phyloP scores from a whole-genome alignment of 2,797 vertebrate genomes.

The Xerus rutilus region DNA sequence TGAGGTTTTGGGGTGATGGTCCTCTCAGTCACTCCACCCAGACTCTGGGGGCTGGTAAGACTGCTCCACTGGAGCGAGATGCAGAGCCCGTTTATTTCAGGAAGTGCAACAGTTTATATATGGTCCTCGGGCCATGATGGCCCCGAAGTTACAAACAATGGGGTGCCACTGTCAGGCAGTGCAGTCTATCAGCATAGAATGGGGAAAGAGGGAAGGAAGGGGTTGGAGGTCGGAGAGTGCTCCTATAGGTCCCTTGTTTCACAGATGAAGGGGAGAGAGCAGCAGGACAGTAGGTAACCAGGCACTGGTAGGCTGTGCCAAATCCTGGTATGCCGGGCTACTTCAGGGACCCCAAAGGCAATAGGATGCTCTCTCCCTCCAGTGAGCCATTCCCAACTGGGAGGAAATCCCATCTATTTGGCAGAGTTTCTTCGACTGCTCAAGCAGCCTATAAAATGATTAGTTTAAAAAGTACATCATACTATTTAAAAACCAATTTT shows the following conservation, averaged over 20 bases:
- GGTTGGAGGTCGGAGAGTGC: too few species aligned
- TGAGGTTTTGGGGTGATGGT: too few species aligned
- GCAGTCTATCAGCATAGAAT: too few species aligned
- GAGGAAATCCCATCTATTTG: slow-evolving; percentile 34
- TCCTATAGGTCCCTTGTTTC: background rate
- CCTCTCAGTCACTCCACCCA: too few species aligned
- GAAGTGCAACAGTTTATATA: too few species aligned
- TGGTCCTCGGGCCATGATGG: too few species aligned
- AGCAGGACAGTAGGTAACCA: background rate
- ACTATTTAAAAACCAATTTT: slow-evolving; percentile 65
- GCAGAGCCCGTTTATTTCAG: too few species aligned
- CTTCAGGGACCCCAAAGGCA: background rate
- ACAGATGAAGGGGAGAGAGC: background rate
- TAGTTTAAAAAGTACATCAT: slow-evolving; percentile 45
- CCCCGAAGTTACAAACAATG: too few species aligned
- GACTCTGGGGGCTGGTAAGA: too few species aligned
- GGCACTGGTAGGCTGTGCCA: background rate
- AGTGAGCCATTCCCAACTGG: background rate
- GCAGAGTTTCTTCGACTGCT: background rate
- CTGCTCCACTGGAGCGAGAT: too few species aligned
- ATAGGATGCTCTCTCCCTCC: background rate
- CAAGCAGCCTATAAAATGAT: slow-evolving; percentile 45
- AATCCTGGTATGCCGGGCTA: background rate
- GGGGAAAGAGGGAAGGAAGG: too few species aligned
- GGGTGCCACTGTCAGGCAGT: too few species aligned